Conservation (phyloP, 2,113 vertebrate species). For the Pogonocichla stellata region DNA sequence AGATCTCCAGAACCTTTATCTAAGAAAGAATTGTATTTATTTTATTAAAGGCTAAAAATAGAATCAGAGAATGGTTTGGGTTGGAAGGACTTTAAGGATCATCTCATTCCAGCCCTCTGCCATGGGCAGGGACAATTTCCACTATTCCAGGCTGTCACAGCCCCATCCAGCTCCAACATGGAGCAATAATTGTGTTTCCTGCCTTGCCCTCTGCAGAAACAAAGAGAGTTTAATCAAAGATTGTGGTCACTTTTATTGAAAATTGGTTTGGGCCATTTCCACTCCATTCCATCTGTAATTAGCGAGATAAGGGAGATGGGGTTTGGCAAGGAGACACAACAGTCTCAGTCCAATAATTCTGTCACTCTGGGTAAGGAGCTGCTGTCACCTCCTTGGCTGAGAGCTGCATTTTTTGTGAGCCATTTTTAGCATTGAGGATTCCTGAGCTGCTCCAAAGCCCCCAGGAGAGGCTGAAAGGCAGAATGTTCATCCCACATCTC, state of each 20-base stretch:
- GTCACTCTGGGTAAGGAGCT: not conserved
- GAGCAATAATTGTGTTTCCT: not conserved
- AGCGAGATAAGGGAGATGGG: slow-evolving; percentile 40
- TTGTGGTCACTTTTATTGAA: not conserved
- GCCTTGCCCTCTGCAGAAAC: not conserved
- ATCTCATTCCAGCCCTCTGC: too few species aligned
- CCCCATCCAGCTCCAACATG: not conserved
- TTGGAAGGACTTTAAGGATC: not conserved
- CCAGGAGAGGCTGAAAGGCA: not conserved
- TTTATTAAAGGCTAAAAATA: not conserved
- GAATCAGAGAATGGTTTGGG: not conserved
- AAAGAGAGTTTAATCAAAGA: not conserved
- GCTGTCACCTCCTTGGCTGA: not conserved
- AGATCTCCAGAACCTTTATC: not conserved
- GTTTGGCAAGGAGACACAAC: slow-evolving; percentile 2
- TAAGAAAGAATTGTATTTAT: not conserved
- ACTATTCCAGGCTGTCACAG: not conserved
- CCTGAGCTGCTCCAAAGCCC: not conserved
- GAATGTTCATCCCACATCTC: not conserved
- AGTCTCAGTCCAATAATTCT: slow-evolving; percentile 22
- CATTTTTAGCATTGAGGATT: not conserved
- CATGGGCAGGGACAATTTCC: not conserved
- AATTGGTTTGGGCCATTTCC: not conserved
- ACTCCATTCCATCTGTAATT: slow-evolving; percentile 25
- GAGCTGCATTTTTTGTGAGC: not conserved